Base-by-base conservation (phyloP, 1,140 invertebrate genomes). In the Himalopsyche phryganea region DNA sequence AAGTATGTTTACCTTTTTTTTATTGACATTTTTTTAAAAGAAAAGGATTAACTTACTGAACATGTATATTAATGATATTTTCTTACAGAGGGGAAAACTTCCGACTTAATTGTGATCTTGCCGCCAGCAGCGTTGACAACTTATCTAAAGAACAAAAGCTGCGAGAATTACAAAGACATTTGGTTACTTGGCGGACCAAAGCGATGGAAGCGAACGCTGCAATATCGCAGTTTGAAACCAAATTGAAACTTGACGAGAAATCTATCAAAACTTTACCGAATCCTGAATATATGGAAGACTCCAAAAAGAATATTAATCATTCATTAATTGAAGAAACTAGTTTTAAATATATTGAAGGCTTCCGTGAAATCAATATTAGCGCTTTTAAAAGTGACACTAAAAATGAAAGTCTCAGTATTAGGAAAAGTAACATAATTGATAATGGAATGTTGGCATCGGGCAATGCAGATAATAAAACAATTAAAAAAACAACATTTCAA, bases 121-220 rank as follows among this genome's bases (percentile, higher is more conserved):
- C 49, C 1, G 58, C 54, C 3, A 51, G 49, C 32, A 64, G 62
- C 44, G 58, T 64, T 18, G 58, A 64, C 32, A 64, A 64, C 45
- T 35, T 64, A 14, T 50, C 36, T 15, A 54, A 53, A 18, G 62
- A 64, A 50, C 53, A 60, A 45, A 64, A 64, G 35, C 14, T 64
- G 7, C 45, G 62, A 40, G 49, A 64, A 10, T 14, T 64, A 2
- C 62, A 64, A 11, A 57, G 62, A 14, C 58, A 64, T 33, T 35
- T 60, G 10, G 53, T 64, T 1, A 53, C 54, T 1, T 64, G 62
- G 62, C 49, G 62, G 6, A 64, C 62, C 9, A 64, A 64, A 52
- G 62, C 58, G 6, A 58, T 58, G 14, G 62, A 64, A 50, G 50
- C 53, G 1, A 52, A 36, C 11, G 62, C 62, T 6, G 32, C 33